A percentile compares a stretch with the other conserved stretches of the same genome.
phyloP scores from a whole-genome alignment of 2,797 vertebrate genomes.

The Cephalopachus bancanus region DNA sequence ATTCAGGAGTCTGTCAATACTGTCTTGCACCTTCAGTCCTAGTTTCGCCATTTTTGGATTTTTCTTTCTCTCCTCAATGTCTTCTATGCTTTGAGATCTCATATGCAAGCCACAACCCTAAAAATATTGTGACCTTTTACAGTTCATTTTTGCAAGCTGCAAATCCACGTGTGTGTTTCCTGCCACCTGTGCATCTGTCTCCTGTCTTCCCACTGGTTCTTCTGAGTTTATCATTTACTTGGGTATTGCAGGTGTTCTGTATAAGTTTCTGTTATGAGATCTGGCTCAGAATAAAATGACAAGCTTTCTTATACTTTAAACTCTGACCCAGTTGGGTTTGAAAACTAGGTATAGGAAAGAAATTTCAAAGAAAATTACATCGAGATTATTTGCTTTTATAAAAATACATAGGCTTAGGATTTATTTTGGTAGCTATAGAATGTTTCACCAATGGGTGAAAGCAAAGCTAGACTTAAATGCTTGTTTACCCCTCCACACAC shows the following conservation, averaged over 20 bases:
- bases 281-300: not conserved
- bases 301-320: slow-evolving; percentile 33
- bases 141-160: not conserved
- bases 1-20: not conserved
- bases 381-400: not conserved
- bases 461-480: slow-evolving; percentile 21
- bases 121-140: slow-evolving; percentile 1
- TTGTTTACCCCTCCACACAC: not conserved
- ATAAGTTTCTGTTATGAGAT: not conserved
- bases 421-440: slow-evolving; percentile 28
- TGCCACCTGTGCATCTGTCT: not conserved
- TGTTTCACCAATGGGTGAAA: not conserved
- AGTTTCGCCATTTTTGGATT: not conserved
- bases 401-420: slow-evolving; percentile 7
- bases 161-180: not conserved
- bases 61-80: not conserved
- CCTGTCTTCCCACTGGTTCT: not conserved
- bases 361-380: slow-evolving; percentile 36
- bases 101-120: not conserved
- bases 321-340: not conserved
- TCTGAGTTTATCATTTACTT: slow-evolving; percentile 5
- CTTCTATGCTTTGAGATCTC: slow-evolving; percentile 2
- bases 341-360: slow-evolving; percentile 28
- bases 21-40: not conserved
- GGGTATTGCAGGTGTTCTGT: not conserved